A percentile compares a stretch with the other conserved stretches of the same genome.
Evolutionary conservation across 2,888 invertebrate species (phyloP).

Genomic region (Baccha elongata): DNA sequence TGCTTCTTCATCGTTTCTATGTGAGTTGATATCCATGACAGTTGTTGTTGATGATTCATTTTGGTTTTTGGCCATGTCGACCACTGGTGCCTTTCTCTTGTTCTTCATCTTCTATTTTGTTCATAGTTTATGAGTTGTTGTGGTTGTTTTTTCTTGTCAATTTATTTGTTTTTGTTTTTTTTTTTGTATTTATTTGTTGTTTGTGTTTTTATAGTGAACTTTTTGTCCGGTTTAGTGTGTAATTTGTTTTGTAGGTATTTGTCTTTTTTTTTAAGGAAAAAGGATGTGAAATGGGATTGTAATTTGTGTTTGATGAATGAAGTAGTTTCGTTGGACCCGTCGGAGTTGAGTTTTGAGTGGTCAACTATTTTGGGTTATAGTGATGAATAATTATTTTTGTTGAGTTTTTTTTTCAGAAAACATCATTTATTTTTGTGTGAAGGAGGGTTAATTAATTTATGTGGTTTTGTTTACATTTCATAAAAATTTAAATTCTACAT

Average conservation of each 20-base stretch:
- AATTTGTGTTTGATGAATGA: slow-evolving; percentile 68
- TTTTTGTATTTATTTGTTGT: not conserved
- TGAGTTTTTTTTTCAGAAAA: too few relatives aligned
- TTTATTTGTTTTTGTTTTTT: slow-evolving; percentile 22
- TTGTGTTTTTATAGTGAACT: too few relatives aligned
- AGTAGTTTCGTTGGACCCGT: slow-evolving; percentile 40
- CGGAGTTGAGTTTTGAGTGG: slow-evolving; percentile 2
- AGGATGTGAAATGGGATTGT: slow-evolving; percentile 24
- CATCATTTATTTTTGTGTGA: too few relatives aligned
- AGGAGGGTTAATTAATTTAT: too few relatives aligned
- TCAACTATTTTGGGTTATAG: slow-evolving; percentile 2
- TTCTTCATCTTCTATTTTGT: not conserved
- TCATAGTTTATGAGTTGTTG: not conserved
- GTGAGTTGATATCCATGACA: slow-evolving; percentile 66
- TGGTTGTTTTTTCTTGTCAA: slow-evolving; percentile 20
- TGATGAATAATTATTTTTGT: slow-evolving; percentile 20
- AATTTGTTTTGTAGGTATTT: slow-evolving; percentile 17
- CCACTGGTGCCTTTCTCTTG: slow-evolving; percentile 1
- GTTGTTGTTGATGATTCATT: slow-evolving; percentile 70
- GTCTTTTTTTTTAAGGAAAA: not conserved
- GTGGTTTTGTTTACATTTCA: too few relatives aligned
- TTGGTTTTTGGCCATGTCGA: slow-evolving; percentile 15
- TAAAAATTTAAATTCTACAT: too few relatives aligned
- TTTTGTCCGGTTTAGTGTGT: too few relatives aligned
- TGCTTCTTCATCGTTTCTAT: not conserved